phyloP scores from a whole-genome alignment of 2,113 vertebrate species.

The Brachyhypopomus occidentalis region DNA sequence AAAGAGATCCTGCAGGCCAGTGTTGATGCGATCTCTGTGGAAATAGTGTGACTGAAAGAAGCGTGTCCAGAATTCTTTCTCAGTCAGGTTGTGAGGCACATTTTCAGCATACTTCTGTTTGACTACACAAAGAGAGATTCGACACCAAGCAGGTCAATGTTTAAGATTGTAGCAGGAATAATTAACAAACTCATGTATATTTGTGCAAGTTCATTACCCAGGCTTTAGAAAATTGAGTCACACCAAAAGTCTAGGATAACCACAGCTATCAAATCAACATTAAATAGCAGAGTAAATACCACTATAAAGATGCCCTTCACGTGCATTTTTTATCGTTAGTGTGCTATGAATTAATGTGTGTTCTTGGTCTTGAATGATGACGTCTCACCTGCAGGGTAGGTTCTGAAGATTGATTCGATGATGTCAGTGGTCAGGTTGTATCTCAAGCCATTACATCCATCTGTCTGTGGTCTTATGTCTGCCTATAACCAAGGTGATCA shows the following conservation, averaged over 20 bases:
- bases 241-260: background rate
- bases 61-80: conserved; percentile 97
- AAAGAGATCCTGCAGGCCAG: conserved; percentile 95
- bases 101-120: conserved; percentile 98
- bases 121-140: conserved; percentile 73
- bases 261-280: background rate
- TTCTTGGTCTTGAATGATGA: background rate
- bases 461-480: conserved; percentile 95
- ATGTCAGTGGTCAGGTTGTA: conserved; percentile 98
- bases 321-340: too few relatives aligned
- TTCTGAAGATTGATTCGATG: conserved; percentile 98
- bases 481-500: conserved; percentile 75
- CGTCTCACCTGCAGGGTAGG: conserved; percentile 91
- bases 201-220: background rate
- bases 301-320: background rate
- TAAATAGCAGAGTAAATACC: background rate
- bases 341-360: too few relatives aligned
- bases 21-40: conserved; percentile 94
- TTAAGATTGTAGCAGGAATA: background rate
- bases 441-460: conserved; percentile 95
- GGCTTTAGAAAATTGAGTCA: background rate
- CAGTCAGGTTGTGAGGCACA: conserved; percentile 94
- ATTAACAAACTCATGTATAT: background rate
- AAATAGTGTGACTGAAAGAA: conserved; percentile 99
- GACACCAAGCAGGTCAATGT: background rate